Evolutionary conservation across 2,113 vertebrate genomes (phyloP).

Genomic region (Gallinago jamesoni): DNA sequence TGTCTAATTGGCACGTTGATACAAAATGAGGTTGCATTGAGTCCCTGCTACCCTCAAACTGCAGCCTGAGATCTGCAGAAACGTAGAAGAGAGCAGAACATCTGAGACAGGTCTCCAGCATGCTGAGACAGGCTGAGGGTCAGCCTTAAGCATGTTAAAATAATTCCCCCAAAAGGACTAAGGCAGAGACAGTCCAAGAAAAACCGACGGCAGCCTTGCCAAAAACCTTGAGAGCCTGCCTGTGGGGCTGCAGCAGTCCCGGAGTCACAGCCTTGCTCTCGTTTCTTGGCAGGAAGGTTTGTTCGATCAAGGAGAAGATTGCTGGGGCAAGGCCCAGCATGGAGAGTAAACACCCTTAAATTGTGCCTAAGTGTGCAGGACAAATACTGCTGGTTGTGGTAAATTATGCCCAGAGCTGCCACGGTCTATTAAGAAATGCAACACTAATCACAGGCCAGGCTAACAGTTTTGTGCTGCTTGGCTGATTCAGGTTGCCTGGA

Average conservation of each 20-base stretch:
- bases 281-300: constrained; percentile 13
- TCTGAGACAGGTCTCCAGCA: not conserved
- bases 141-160: not conserved
- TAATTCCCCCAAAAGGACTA: not conserved
- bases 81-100: not conserved
- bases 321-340: not conserved
- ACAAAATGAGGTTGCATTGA: not conserved
- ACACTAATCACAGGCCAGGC: not conserved
- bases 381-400: not conserved
- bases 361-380: not conserved
- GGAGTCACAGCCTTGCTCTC: not conserved
- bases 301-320: not conserved
- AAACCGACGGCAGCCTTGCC: not conserved
- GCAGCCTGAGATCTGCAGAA: not conserved
- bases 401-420: not conserved
- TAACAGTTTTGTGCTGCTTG: not conserved
- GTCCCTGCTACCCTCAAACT: not conserved
- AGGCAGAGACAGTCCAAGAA: not conserved
- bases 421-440: not conserved
- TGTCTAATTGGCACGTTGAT: not conserved
- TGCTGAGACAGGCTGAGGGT: not conserved
- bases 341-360: not conserved
- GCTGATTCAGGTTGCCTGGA: not conserved
- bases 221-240: not conserved
- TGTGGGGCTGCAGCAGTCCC: not conserved